A percentile compares a stretch with the other conserved stretches of the same genome.
Evolutionary conservation across 2,113 vertebrate species (phyloP).

Genomic region (Oryzias celebensis): DNA sequence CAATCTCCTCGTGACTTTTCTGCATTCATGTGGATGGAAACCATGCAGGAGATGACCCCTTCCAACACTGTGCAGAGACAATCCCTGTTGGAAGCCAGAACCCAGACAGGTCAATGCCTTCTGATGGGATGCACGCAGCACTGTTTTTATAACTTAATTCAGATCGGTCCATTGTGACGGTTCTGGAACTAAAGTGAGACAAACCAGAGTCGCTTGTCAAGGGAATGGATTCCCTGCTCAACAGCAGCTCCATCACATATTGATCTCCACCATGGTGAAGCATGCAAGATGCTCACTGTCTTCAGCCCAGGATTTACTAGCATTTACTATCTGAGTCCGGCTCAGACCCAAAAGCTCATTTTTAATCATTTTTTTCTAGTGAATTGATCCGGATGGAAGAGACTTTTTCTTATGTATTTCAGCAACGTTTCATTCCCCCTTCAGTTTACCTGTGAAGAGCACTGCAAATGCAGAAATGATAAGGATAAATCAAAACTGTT

Average conservation of each 20-base stretch:
- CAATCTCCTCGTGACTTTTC: too few relatives aligned
- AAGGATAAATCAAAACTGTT: too few relatives aligned
- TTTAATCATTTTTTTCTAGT: too few relatives aligned
- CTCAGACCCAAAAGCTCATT: not conserved
- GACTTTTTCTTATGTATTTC: too few relatives aligned
- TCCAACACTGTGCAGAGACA: conserved; percentile 8
- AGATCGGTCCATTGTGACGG: conserved; percentile 29
- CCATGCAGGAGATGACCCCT: conserved; percentile 1
- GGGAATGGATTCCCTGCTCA: not conserved
- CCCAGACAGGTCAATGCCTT: conserved; percentile 45
- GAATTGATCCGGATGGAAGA: too few relatives aligned
- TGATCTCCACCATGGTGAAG: conserved; percentile 1
- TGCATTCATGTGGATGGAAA: too few relatives aligned
- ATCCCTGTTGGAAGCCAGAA: conserved; percentile 33
- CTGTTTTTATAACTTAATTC: conserved; percentile 44
- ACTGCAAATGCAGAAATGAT: too few relatives aligned
- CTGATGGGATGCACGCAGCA: conserved; percentile 14
- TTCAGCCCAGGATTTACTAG: not conserved
- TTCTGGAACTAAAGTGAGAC: not conserved
- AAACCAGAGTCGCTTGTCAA: conserved; percentile 55
- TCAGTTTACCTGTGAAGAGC: too few relatives aligned
- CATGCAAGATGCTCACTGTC: conserved; percentile 5
- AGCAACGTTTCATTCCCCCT: too few relatives aligned
- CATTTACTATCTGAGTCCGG: not conserved
- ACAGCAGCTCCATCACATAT: conserved; percentile 40